A percentile compares a stretch with the other conserved stretches of the same genome.
phyloP scores from a whole-genome alignment of 1,140 invertebrate species.

The Drosophila subobscura region DNA sequence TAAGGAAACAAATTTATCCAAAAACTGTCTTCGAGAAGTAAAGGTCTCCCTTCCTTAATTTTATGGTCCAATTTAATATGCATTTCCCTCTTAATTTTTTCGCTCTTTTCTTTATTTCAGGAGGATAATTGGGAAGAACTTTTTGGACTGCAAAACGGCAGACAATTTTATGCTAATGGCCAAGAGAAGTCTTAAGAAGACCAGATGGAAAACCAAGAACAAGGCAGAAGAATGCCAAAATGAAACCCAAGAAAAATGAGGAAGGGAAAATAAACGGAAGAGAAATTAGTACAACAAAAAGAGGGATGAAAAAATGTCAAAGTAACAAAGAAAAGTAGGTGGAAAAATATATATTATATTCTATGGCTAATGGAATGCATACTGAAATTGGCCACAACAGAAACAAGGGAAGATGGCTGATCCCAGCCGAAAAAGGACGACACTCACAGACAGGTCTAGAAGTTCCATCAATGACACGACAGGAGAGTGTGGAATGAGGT shows the following conservation, averaged over 20 bases:
- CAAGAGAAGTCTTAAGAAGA: neutral
- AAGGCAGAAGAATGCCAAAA: too few species aligned
- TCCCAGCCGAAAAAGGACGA: neutral
- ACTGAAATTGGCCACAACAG: constrained; percentile 64
- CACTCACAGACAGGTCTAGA: constrained; percentile 39
- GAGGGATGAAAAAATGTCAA: constrained; percentile 33
- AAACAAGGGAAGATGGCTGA: constrained; percentile 22
- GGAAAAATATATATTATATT: constrained; percentile 44
- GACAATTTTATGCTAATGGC: constrained; percentile 67
- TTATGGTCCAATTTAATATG: constrained; percentile 52
- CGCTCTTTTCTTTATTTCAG: constrained; percentile 38
- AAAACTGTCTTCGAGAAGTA: constrained; percentile 28
- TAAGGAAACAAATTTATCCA: constrained; percentile 14
- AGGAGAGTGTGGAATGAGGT: constrained; percentile 13
- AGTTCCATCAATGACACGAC: constrained; percentile 68
- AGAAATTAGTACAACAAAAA: constrained; percentile 18
- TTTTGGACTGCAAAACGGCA: constrained; percentile 39
- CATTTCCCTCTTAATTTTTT: constrained; percentile 20
- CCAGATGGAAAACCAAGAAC: too few species aligned
- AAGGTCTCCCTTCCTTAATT: constrained; percentile 18
- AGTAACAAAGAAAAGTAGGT: constrained; percentile 53
- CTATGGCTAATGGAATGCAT: constrained; percentile 63
- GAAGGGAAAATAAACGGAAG: constrained; percentile 31
- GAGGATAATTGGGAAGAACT: constrained; percentile 61
- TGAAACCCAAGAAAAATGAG: constrained; percentile 3